Percentiles rank a stretch among this genome's conserved stretches.
These are phyloP conservation scores for Andrena trimmerana DNA, from an alignment of 2,888 invertebrate species.

Conservation along the genomic window DNA sequence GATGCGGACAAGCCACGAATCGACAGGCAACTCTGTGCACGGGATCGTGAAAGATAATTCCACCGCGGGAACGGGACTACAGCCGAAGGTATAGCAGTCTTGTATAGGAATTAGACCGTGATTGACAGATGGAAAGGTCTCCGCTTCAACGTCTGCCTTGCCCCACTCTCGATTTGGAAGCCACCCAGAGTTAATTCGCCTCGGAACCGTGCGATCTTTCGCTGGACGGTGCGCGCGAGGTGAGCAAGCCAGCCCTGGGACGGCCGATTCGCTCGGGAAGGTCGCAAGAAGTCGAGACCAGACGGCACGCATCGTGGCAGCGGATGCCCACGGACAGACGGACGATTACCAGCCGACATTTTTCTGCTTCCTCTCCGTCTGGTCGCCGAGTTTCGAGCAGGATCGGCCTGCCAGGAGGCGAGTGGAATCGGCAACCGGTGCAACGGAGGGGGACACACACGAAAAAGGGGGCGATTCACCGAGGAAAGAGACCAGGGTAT, in stretches of 20 bases:
- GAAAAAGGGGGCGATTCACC: constrained; percentile 51
- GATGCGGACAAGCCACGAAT: background rate
- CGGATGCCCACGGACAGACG: constrained; percentile 8
- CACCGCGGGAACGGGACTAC: constrained; percentile 10
- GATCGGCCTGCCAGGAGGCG: constrained; percentile 19
- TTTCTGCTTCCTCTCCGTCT: constrained; percentile 16
- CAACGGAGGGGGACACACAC: constrained; percentile 29
- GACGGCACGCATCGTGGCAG: background rate
- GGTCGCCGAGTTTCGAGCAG: constrained; percentile 13
- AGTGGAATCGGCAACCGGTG: constrained; percentile 40
- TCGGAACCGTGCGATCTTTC: too few species aligned
- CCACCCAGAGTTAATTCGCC: too few species aligned
- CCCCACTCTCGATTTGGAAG: too few species aligned
- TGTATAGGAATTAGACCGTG: constrained; percentile 21
- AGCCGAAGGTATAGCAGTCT: background rate
- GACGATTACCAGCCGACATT: constrained; percentile 26
- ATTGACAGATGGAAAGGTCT: constrained; percentile 30
- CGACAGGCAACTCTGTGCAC: background rate
- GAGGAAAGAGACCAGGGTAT: constrained; percentile 74
- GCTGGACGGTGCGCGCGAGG: background rate
- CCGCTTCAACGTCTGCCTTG: background rate
- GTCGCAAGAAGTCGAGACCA: constrained; percentile 19
- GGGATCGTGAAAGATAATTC: constrained; percentile 12
- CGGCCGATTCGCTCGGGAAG: constrained; percentile 7
- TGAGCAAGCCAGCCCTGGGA: background rate